Evolutionary conservation across 2,888 invertebrate genomes (phyloP), one percentile per base, ranked within the genome.

Genomic region (Patella pellucida): DNA sequence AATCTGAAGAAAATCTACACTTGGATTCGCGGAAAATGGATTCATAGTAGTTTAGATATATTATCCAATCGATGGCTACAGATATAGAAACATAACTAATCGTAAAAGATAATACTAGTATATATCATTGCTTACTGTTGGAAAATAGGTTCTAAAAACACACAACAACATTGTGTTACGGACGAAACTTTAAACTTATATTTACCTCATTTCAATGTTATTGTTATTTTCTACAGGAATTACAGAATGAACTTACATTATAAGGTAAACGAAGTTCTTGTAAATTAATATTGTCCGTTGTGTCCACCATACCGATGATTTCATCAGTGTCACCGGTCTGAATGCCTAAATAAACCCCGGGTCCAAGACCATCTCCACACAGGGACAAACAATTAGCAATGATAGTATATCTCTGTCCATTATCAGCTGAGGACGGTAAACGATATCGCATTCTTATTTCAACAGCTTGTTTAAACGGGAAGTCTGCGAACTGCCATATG

Each of bases 301-400:
- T 62, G 23, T 62, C 62, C 19, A 62, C 62, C 62, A 62, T 62
- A 12, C 62, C 62, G 12, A 62, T 62, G 23, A 62, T 62, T 23
- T 62, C 19, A 62, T 23, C 23, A 12, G 62, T 19, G 2, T 11
- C 23, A 12, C 62, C 62, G 3, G 62, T 62, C 62, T 23, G 62
- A 62, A 62, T 62, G 3, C 62, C 62, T 23, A 62, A 23, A 62
- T 62, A 62, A 62, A 62, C 23, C 14, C 62, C 23, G 19, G 62
- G 62, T 2, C 62, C 62, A 23, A 23, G 23, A 23, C 62, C 62
- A 62, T 62, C 62, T 19, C 23, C 62, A 19, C 62, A 62, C 12
- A 62, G 23, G 3, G 62, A 62, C 23, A 62, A 62, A 62, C 62
- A 62, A 23, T 62, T 62, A 23, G 62, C 62, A 62, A 62, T 62